Evolutionary conservation across 2,113 vertebrate species (phyloP).

Genomic region (Hydropotes inermis): DNA sequence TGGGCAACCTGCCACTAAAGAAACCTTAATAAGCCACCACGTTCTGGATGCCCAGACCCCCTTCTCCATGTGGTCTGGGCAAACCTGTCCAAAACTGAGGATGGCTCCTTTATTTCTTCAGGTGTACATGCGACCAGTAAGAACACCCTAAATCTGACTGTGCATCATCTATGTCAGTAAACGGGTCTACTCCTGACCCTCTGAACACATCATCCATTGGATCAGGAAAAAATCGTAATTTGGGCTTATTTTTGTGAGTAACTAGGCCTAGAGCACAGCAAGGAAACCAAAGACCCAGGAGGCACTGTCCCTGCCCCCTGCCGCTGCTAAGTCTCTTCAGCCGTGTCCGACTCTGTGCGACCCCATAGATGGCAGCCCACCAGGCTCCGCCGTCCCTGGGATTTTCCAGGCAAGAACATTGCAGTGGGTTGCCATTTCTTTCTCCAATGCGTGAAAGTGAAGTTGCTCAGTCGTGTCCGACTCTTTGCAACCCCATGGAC

Average conservation of each 20-base stretch:
- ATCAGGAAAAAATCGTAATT: not conserved
- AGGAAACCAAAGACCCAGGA: not conserved
- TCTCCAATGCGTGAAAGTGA: no score
- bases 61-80: no score
- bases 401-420: no score
- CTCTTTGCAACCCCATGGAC: no score
- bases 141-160: not conserved
- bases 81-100: not conserved
- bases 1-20: not conserved
- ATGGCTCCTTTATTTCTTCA: not conserved
- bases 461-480: no score
- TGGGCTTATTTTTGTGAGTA: not conserved
- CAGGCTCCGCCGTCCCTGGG: no score
- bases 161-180: not conserved
- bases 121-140: not conserved
- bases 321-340: no score
- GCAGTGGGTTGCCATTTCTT: no score
- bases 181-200: not conserved
- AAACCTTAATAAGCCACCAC: not conserved
- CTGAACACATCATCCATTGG: not conserved
- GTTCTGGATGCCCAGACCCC: not conserved
- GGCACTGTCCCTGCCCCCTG: not conserved
- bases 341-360: no score
- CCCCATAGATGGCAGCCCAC: no score
- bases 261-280: not conserved